Evolutionary conservation across 2,888 invertebrate species (phyloP).

Genomic region (Folsomia manolachei): DNA sequence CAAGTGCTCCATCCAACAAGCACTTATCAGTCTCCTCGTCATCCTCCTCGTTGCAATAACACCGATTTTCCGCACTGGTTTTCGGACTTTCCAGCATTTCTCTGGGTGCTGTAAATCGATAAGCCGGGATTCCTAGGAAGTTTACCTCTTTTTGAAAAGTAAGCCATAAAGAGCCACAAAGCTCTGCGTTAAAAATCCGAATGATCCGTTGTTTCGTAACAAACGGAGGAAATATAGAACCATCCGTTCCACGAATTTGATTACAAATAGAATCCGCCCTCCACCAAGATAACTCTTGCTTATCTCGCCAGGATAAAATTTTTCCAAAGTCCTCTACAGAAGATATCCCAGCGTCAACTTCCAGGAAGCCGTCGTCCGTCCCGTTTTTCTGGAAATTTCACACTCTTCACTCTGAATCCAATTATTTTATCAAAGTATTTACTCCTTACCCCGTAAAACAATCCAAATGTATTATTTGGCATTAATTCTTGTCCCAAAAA

Average conservation of each 20-base stretch:
- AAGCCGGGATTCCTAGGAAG: slow-evolving; percentile 18
- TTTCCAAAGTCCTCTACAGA: slow-evolving; percentile 11
- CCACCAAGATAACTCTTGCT: slow-evolving; percentile 18
- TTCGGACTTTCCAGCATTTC: slow-evolving; percentile 23
- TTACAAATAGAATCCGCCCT: slow-evolving; percentile 8
- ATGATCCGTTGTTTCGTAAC: slow-evolving; percentile 10
- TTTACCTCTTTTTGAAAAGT: slow-evolving; percentile 16
- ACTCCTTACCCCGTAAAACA: slow-evolving; percentile 25
- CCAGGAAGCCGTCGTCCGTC: slow-evolving; percentile 26
- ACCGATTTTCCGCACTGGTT: slow-evolving; percentile 18
- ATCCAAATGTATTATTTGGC: slow-evolving; percentile 32
- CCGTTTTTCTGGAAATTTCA: slow-evolving; percentile 20
- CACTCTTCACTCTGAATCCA: too few species aligned
- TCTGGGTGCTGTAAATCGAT: slow-evolving; percentile 24
- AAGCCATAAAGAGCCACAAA: slow-evolving; percentile 23
- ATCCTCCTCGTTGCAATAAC: slow-evolving; percentile 17
- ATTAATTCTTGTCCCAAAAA: slow-evolving; percentile 16
- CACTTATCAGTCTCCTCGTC: slow-evolving; percentile 20
- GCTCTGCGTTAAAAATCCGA: slow-evolving; percentile 20
- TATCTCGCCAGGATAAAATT: not conserved
- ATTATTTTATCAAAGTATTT: not conserved
- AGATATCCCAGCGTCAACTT: slow-evolving; percentile 28
- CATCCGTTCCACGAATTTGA: slow-evolving; percentile 25
- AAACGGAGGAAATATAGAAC: slow-evolving; percentile 26
- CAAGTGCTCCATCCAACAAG: slow-evolving; percentile 21